Evolutionary conservation across 1,140 invertebrate species (phyloP).

Genomic region (Euborellia annulipes): DNA sequence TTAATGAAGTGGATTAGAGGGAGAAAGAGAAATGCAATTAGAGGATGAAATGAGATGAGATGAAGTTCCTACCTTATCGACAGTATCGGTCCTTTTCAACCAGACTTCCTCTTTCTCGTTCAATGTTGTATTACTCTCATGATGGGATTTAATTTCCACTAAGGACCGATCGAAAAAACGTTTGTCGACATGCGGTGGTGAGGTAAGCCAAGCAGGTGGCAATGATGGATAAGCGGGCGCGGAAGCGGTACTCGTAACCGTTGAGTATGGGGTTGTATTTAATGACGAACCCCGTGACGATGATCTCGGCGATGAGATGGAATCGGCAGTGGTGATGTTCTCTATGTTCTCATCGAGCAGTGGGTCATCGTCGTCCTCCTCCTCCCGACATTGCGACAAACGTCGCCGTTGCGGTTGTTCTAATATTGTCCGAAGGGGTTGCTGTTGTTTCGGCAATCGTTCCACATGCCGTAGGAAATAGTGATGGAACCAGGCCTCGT

Average conservation of each 20-base stretch:
- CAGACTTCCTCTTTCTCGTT: slow-evolving; percentile 47
- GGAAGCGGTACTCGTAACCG: slow-evolving; percentile 26
- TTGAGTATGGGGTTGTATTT: slow-evolving; percentile 25
- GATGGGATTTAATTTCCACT: slow-evolving; percentile 61
- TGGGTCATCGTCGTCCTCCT: slow-evolving; percentile 58
- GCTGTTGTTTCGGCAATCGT: slow-evolving; percentile 29
- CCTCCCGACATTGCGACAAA: slow-evolving; percentile 62
- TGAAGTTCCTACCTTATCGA: slow-evolving; percentile 17
- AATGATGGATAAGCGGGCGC: slow-evolving; percentile 16
- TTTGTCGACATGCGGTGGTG: slow-evolving; percentile 55
- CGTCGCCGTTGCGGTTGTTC: slow-evolving; percentile 36
- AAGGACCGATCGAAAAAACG: slow-evolving; percentile 64
- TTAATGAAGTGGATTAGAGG: no score
- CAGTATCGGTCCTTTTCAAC: slow-evolving; percentile 42
- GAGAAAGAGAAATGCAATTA: no score
- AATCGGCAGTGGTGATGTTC: slow-evolving; percentile 5
- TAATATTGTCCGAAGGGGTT: slow-evolving; percentile 33
- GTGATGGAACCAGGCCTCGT: slow-evolving; percentile 50
- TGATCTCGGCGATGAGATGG: slow-evolving; percentile 21
- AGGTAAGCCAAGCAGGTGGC: no score
- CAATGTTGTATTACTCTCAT: slow-evolving; percentile 41
- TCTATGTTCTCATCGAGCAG: slow-evolving; percentile 19
- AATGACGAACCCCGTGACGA: slow-evolving; percentile 27
- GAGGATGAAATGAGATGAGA: no score
- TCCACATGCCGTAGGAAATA: slow-evolving; percentile 56